Evolutionary conservation across 2,113 vertebrate species (phyloP), one percentile per base, ranked within the genome.

Genomic region (Gnathonemus longibarbis): DNA sequence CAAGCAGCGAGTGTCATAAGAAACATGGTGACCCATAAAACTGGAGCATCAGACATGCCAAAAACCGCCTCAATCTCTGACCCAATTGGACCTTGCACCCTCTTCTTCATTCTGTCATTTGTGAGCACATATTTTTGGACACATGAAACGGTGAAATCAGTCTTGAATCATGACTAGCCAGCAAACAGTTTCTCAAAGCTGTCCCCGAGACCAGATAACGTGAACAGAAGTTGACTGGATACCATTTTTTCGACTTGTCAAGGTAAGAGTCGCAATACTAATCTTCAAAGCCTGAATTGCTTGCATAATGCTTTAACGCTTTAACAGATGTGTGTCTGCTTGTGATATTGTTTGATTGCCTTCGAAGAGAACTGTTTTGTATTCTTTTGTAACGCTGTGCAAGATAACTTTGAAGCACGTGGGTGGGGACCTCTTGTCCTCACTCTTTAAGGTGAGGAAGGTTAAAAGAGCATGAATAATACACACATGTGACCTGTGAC

Each of bases 221-320:
- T 74, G 91, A 93, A 91, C 91, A 90, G 92, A 93, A 92, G 92
- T 89, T 94, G 93, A 91, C 93, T 77, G 91, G 94, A 93, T 88
- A 92, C 35, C 91, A 90, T 90, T 92, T 91, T 92, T 91, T 90
- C 91, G 88, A 90, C 92, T 91, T 91, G 89, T 89, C 90, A 94
- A 96, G 94, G 95, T 96, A 95, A 95, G 94, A 91, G 56, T 52
- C 88, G 52, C 88, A 50, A 88, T 77, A 24, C 39, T 89, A 91
- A 89, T 70, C 83, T 89, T 46, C 89, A 91, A 91, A 89, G 87
- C 87, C 91, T 91, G 91, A 94, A 94, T 93, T 91, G 93, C 94
- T 93, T 92, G 66, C 50, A 48, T 90, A 45, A 85, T 49, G 56
- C 50, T 90, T 49, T 39, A 85, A 15, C 58, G 24, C 19, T 88